phyloP scores from a whole-genome alignment of 2,113 vertebrate genomes.

The Triplophysa dalaica region DNA sequence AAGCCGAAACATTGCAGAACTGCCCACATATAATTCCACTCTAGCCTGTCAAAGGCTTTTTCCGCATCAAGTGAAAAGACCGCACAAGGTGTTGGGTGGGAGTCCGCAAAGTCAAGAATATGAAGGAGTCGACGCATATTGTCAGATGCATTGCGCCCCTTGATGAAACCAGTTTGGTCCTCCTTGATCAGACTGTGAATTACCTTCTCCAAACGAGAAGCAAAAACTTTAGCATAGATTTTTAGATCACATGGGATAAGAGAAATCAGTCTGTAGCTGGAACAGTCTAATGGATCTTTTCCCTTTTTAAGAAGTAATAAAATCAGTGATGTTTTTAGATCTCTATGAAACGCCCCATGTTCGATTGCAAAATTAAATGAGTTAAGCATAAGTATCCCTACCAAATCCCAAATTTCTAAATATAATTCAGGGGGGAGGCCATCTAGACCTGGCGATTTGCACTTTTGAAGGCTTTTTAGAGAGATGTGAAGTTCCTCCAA shows the following conservation, averaged over 20 bases:
- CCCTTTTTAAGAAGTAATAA: too few species aligned
- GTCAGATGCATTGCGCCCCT: not conserved
- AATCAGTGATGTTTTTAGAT: too few species aligned
- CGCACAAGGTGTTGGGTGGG: not conserved
- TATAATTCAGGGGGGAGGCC: too few species aligned
- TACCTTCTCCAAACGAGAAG: not conserved
- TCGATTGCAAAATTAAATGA: too few species aligned
- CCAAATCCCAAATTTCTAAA: too few species aligned
- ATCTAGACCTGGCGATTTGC: too few species aligned
- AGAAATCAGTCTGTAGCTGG: not conserved
- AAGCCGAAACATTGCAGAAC: constrained; percentile 13
- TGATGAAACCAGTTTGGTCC: constrained; percentile 29
- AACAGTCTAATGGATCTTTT: not conserved
- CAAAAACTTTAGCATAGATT: constrained; percentile 16
- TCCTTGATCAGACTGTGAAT: not conserved
- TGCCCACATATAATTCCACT: constrained; percentile 21
- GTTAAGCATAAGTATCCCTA: too few species aligned
- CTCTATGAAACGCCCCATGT: too few species aligned
- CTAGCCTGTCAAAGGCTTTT: not conserved
- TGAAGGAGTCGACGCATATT: constrained; percentile 5
- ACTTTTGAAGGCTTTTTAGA: too few species aligned
- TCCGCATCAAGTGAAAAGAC: constrained; percentile 22
- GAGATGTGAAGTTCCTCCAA: too few species aligned
- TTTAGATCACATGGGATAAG: not conserved
- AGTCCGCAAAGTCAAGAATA: constrained; percentile 5